These are phyloP conservation scores for Campoletis sonorensis DNA, from an alignment of 1,140 invertebrate species.

Conservation along the genomic window DNA sequence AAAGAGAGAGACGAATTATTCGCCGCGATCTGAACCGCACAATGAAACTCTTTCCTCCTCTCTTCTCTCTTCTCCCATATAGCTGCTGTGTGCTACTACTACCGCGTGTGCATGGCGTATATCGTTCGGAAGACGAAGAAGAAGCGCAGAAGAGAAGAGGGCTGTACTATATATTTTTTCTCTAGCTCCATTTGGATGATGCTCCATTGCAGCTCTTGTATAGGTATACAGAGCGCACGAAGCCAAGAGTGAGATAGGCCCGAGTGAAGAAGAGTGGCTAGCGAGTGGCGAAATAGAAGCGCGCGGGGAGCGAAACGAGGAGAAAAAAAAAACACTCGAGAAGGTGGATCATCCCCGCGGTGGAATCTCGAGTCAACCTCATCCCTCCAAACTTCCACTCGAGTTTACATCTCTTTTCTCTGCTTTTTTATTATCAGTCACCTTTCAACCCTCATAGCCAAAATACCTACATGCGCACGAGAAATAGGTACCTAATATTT, in stretches of 20 bases:
- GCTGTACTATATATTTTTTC: no score
- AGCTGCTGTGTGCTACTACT: no score
- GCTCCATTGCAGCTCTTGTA: neutral
- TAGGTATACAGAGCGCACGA: no score
- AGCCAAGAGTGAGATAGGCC: neutral
- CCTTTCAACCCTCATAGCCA: neutral
- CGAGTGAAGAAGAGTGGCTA: neutral
- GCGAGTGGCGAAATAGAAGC: no score
- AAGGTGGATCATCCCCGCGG: conserved; percentile 3
- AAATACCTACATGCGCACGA: neutral
- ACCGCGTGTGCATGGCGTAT: no score
- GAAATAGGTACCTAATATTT: conserved; percentile 43
- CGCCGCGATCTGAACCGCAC: neutral
- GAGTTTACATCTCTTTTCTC: conserved; percentile 24
- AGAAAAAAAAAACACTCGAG: conserved; percentile 1
- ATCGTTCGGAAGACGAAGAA: neutral
- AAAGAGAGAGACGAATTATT: neutral
- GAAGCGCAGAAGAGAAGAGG: conserved; percentile 18
- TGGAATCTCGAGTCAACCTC: conserved; percentile 33
- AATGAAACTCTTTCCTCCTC: conserved; percentile 5
- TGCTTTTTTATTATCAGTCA: conserved; percentile 20
- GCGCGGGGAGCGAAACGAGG: no score
- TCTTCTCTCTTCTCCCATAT: no score
- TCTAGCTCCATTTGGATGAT: neutral
- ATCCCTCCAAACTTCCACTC: conserved; percentile 1